phyloP scores from a whole-genome alignment of 2,797 vertebrate genomes.

The Heterohyrax brucei region DNA sequence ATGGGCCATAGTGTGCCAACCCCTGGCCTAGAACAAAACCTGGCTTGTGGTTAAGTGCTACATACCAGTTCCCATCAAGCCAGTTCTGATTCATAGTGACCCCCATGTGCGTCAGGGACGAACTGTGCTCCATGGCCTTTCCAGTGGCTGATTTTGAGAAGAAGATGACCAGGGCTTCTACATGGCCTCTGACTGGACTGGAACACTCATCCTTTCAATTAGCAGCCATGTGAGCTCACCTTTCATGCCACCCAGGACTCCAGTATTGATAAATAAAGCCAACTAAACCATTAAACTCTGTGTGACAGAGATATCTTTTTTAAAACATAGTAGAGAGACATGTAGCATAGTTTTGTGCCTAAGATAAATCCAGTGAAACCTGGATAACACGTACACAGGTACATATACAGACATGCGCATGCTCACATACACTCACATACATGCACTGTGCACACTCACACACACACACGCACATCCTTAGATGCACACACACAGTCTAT shows the following conservation, averaged over 20 bases:
- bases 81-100: too few species aligned
- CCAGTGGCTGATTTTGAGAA: not conserved
- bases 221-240: not conserved
- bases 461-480: not conserved
- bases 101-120: too few species aligned
- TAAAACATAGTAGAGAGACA: not conserved
- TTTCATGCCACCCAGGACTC: not conserved
- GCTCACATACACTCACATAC: not conserved
- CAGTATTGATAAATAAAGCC: not conserved
- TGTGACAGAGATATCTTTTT: not conserved
- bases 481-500: not conserved
- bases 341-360: not conserved
- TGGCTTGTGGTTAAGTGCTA: not conserved
- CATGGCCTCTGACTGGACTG: not conserved
- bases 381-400: not conserved
- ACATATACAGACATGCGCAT: not conserved
- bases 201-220: not conserved
- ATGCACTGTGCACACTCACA: accelerated
- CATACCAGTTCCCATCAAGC: not conserved
- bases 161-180: not conserved
- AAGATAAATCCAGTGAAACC: not conserved
- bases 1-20: not conserved
- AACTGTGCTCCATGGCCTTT: not conserved
- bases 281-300: not conserved
- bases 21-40: not conserved